Conservation (phyloP, 1,140 invertebrate species). For the Elymnias hypermnestra region DNA sequence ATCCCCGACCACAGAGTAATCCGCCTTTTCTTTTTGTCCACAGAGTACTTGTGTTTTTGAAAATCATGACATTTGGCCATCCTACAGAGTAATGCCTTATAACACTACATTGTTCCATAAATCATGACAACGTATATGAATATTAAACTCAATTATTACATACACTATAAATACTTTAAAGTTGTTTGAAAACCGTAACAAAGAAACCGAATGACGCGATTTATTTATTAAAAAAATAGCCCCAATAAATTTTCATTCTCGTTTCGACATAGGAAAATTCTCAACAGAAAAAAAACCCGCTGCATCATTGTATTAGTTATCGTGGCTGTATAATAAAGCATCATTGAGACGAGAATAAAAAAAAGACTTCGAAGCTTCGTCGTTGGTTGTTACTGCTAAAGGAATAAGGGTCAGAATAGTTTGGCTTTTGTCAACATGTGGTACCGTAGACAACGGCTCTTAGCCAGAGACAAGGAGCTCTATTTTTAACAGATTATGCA, state of each 20-base stretch:
- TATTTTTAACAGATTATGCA: constrained; percentile 69
- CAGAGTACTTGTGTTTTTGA: no score
- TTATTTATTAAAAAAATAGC: constrained; percentile 5
- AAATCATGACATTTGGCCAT: no score
- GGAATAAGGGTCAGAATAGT: constrained; percentile 13
- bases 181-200: neutral
- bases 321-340: constrained; percentile 41
- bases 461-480: constrained; percentile 43
- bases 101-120: no score
- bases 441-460: constrained; percentile 40
- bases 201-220: neutral
- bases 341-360: constrained; percentile 49
- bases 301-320: constrained; percentile 32
- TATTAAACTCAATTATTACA: no score
- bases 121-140: no score
- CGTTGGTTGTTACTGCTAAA: constrained; percentile 6
- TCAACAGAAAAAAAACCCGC: constrained; percentile 17
- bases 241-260: constrained; percentile 11
- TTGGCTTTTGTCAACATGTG: constrained; percentile 22
- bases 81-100: no score
- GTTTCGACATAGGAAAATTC: constrained; percentile 17
- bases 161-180: no score
- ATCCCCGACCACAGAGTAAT: no score
- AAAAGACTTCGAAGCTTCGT: constrained; percentile 6
- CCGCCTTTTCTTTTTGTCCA: no score